Conservation (phyloP, 2,888 invertebrate genomes). For the Tetranychus truncatus region DNA sequence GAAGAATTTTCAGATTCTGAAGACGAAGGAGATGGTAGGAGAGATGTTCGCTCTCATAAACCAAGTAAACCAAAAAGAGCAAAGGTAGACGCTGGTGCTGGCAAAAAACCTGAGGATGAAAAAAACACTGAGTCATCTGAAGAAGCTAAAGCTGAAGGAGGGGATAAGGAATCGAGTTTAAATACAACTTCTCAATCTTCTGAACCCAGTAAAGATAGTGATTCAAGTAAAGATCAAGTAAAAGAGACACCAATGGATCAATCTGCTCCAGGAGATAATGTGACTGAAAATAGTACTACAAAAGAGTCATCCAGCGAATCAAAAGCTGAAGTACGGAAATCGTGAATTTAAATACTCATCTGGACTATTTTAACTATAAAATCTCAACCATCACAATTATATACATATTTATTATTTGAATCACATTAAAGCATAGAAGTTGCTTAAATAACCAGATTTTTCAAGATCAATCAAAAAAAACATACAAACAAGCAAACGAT, state of each 20-base stretch:
- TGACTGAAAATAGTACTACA: not conserved
- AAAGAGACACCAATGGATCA: constrained; percentile 1
- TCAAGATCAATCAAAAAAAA: no score
- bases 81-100: not conserved
- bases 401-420: not conserved
- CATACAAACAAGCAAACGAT: no score
- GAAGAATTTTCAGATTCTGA: constrained; percentile 65
- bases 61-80: constrained; percentile 8
- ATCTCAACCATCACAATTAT: not conserved
- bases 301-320: not conserved
- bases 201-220: not conserved
- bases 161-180: not conserved
- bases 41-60: constrained; percentile 32
- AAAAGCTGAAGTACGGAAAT: not conserved
- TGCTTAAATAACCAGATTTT: no score
- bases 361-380: not conserved
- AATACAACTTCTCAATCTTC: not conserved
- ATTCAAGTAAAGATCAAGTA: not conserved
- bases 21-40: constrained; percentile 59
- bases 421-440: no score
- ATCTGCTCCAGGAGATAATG: not conserved
- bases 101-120: not conserved
- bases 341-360: not conserved
- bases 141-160: not conserved
- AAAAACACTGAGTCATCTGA: not conserved